These are phyloP conservation scores for Hylaea fasciaria DNA, from an alignment of 2,888 invertebrate species.

Conservation along the genomic window DNA sequence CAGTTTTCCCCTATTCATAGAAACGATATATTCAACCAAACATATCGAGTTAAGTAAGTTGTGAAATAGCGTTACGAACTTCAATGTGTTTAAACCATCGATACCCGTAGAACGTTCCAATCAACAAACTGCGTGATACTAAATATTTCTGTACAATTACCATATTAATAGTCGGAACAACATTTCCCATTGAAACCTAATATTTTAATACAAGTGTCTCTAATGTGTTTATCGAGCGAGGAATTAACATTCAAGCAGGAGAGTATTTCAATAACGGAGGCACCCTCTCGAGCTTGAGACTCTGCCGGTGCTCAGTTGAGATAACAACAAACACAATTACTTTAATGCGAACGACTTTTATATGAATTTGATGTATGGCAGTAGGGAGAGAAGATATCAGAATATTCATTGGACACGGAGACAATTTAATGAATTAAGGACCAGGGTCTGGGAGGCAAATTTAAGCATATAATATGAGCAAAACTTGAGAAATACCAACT, in stretches of 20 bases:
- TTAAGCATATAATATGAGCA: conserved; percentile 37
- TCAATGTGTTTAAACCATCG: conserved; percentile 15
- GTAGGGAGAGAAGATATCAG: conserved; percentile 26
- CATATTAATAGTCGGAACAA: conserved; percentile 37
- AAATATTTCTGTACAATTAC: conserved; percentile 38
- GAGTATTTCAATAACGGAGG: conserved; percentile 52
- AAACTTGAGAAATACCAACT: conserved; percentile 24
- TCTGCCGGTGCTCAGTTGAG: conserved; percentile 45
- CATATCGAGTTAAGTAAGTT: conserved; percentile 10
- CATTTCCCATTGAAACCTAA: conserved; percentile 45
- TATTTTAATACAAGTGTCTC: conserved; percentile 50
- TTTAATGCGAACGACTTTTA: conserved; percentile 49
- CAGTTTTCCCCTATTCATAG: not conserved
- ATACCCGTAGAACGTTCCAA: conserved; percentile 17
- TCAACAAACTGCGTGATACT: conserved; percentile 30
- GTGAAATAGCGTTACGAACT: conserved; percentile 12
- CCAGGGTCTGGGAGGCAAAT: not conserved
- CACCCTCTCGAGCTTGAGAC: conserved; percentile 49
- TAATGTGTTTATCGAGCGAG: conserved; percentile 49
- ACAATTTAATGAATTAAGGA: conserved; percentile 28
- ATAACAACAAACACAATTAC: conserved; percentile 55
- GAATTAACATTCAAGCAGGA: conserved; percentile 55
- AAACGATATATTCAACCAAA: not conserved
- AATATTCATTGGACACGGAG: conserved; percentile 34
- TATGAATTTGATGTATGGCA: conserved; percentile 44